Evolutionary conservation across 2,888 invertebrate genomes (phyloP).

Genomic region (Lasioglossum calceatum): DNA sequence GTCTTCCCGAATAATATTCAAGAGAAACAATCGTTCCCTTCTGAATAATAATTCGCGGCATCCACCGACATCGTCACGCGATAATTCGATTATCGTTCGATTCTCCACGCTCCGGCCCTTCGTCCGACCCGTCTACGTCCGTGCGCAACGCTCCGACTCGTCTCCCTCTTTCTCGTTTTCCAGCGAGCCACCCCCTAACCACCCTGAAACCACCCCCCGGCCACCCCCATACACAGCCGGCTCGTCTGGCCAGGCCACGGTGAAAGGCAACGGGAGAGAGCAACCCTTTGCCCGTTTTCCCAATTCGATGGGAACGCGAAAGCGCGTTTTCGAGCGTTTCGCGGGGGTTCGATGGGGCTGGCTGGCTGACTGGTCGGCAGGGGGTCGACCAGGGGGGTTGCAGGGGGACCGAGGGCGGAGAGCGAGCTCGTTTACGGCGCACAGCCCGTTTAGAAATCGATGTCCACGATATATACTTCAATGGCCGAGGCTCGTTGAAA

Average conservation of each 20-base stretch:
- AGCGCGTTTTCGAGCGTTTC: conserved; percentile 73
- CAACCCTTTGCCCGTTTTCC: conserved; percentile 78
- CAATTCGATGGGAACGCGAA: conserved; percentile 75
- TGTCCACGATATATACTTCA: conserved; percentile 59
- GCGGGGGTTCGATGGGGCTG: conserved; percentile 48
- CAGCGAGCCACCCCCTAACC: neutral
- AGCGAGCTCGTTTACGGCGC: conserved; percentile 73
- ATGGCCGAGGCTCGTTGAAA: conserved; percentile 34
- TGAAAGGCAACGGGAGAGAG: conserved; percentile 71
- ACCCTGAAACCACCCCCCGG: neutral
- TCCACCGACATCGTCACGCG: conserved; percentile 67
- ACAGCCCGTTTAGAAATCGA: conserved; percentile 76
- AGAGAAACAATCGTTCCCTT: neutral
- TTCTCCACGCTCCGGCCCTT: conserved; percentile 72
- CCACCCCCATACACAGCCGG: conserved; percentile 15
- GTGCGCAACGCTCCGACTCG: conserved; percentile 29
- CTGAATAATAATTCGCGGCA: conserved; percentile 71
- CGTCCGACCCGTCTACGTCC: conserved; percentile 30
- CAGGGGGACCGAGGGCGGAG: conserved; percentile 7
- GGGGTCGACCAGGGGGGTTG: conserved; percentile 28
- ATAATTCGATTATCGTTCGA: conserved; percentile 82
- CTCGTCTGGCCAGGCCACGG: conserved; percentile 60
- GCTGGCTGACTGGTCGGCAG: conserved; percentile 31
- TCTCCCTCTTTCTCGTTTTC: conserved; percentile 39
- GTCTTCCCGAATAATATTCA: neutral